Evolutionary conservation across 2,113 vertebrate species (phyloP), one percentile per base, ranked within the genome.

Genomic region (Microtus montanus): DNA sequence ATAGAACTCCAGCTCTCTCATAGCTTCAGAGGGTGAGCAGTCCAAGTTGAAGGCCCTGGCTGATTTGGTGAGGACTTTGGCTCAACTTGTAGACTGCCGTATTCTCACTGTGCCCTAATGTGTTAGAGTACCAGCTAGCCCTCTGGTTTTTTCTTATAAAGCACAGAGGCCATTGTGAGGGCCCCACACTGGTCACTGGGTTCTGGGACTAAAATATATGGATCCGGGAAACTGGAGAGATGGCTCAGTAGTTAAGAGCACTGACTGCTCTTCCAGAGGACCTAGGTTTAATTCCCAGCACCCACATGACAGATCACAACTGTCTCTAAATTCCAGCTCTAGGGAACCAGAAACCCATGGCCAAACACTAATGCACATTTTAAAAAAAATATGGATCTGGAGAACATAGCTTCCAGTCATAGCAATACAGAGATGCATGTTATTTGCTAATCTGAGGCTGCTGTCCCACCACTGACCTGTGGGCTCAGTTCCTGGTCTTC

Each of bases 1-100:
- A 66, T 33, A 79, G 75, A 90, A 91, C 26, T 41, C 28, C 78
- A 89, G 49, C 71, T 89, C 89, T 73, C 17, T 58, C 49, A 4
- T 2, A 54, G 61, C 68, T 94, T 68, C 74, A 28, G 26, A 54
- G 15, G 24, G 41, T 87, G 26, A 20, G n/a, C 24, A 28, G 49
- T 38, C 38, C 44, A 85, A 52, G 30, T 30, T 66, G 28, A 20
- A 17, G 30, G 47, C 79, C 87, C 79, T 64, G 10, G 26, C 78
- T 47, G 47, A 47, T 47, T 44, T 41, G 47, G 6, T 91, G 61
- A 85, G 28, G 78, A 47, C 52, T 33, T n/a, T 68, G 33, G 44
- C 63, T 78, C 68, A 82, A 20, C 47, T 85, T 93, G 7, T 33
- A 26, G 66, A 80, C 2, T 15, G 74, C 63, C 6, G 0, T 30